phyloP scores from a whole-genome alignment of 2,888 invertebrate genomes.

The Himalopsyche tibetana region DNA sequence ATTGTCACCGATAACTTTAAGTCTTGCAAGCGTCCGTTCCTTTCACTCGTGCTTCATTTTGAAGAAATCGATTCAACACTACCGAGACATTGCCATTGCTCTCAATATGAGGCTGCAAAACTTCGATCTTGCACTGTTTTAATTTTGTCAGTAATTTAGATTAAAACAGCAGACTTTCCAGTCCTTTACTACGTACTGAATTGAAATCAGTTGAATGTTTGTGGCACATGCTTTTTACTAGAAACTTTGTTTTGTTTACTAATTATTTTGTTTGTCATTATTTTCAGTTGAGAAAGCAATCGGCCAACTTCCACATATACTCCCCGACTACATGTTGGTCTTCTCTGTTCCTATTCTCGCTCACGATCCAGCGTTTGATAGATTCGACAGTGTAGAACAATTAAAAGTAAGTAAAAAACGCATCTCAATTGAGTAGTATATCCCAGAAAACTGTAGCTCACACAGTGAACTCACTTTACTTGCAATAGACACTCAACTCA shows the following conservation, averaged over 20 bases:
- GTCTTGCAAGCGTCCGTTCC: too few relatives aligned
- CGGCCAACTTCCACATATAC: slow-evolving; percentile 88
- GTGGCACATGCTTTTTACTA: too few relatives aligned
- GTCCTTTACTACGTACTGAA: too few relatives aligned
- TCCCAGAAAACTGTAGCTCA: too few relatives aligned
- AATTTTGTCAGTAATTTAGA: too few relatives aligned
- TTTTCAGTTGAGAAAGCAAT: slow-evolving; percentile 81
- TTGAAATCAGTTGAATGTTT: too few relatives aligned
- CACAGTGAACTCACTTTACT: too few relatives aligned
- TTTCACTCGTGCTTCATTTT: background rate
- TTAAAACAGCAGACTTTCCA: too few relatives aligned
- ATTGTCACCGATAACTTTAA: background rate
- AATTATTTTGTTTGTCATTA: slow-evolving; percentile 67
- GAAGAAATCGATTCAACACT: background rate
- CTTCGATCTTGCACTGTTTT: background rate
- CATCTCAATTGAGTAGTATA: background rate
- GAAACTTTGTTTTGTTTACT: too few relatives aligned
- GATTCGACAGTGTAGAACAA: slow-evolving; percentile 86
- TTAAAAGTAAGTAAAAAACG: slow-evolving; percentile 77
- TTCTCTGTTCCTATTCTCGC: slow-evolving; percentile 97
- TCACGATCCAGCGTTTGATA: slow-evolving; percentile 91
- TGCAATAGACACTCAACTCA: too few relatives aligned
- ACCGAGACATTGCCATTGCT: background rate
- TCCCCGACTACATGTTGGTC: slow-evolving; percentile 98
- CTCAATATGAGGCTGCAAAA: background rate